These are phyloP conservation scores for Enteromius thamalakanensis DNA, from an alignment of 2,797 vertebrate species.

Conservation along the genomic window DNA sequence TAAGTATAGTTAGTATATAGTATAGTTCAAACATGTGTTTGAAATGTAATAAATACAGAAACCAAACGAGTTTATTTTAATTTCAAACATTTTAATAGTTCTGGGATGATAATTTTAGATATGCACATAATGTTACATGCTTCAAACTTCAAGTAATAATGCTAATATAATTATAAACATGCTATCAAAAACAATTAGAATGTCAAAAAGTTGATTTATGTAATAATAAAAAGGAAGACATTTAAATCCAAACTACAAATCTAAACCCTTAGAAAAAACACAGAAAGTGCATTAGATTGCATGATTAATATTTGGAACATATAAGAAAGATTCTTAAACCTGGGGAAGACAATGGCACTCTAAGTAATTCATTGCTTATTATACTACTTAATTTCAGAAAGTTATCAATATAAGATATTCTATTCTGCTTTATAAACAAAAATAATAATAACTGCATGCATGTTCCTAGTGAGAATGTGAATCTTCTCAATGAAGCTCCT, in stretches of 20 bases:
- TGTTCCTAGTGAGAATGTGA: too few species aligned
- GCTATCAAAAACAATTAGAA: not conserved
- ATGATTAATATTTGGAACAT: not conserved
- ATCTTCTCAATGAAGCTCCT: not conserved
- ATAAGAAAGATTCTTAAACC: not conserved
- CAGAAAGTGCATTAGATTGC: not conserved
- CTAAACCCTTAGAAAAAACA: not conserved
- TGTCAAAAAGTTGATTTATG: not conserved
- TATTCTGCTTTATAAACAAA: too few species aligned
- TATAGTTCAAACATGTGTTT: not conserved
- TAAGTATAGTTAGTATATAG: not conserved
- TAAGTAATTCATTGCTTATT: not conserved
- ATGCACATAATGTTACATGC: too few species aligned
- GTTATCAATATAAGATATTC: not conserved
- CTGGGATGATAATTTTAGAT: not conserved
- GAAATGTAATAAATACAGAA: not conserved
- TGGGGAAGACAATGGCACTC: not conserved
- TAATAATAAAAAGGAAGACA: too few species aligned
- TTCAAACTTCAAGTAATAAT: not conserved
- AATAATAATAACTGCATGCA: too few species aligned
- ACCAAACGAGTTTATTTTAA: not conserved
- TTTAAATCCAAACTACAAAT: not conserved
- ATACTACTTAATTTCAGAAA: not conserved
- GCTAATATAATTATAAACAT: not conserved
- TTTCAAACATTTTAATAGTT: not conserved